These are phyloP conservation scores for Lamproptera curius DNA, from an alignment of 2,888 invertebrate genomes.

Conservation along the genomic window DNA sequence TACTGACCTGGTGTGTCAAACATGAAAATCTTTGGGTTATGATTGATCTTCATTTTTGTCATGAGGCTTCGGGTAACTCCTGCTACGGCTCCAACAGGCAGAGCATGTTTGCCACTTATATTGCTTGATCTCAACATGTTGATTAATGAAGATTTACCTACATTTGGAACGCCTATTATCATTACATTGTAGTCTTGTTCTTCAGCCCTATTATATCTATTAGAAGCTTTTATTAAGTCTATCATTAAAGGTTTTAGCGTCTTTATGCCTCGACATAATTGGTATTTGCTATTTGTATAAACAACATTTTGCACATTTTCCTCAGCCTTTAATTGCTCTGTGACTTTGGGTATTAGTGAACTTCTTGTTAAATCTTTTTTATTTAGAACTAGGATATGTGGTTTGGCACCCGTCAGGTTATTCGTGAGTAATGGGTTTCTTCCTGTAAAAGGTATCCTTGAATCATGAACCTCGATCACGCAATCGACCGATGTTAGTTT, in stretches of 20 bases:
- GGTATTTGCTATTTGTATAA: slow-evolving; percentile 89
- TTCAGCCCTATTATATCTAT: slow-evolving; percentile 83
- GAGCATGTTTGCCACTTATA: slow-evolving; percentile 68
- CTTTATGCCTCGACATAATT: slow-evolving; percentile 81
- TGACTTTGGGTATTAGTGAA: slow-evolving; percentile 71
- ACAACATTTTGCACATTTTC: slow-evolving; percentile 81
- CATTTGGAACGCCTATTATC: slow-evolving; percentile 97
- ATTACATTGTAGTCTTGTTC: slow-evolving; percentile 85
- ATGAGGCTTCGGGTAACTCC: slow-evolving; percentile 92
- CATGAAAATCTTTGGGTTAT: slow-evolving; percentile 89
- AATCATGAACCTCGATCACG: slow-evolving; percentile 96
- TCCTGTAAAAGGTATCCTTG: slow-evolving; percentile 94
- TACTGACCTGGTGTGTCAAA: slow-evolving; percentile 88
- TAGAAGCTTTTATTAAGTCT: slow-evolving; percentile 83
- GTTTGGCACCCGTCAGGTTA: slow-evolving; percentile 87
- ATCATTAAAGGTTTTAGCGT: slow-evolving; percentile 83
- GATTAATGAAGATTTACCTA: slow-evolving; percentile 95
- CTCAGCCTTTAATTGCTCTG: slow-evolving; percentile 75
- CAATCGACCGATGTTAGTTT: slow-evolving; percentile 91
- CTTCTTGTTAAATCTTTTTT: slow-evolving; percentile 88
- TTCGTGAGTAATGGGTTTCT: slow-evolving; percentile 89
- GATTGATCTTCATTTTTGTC: slow-evolving; percentile 88
- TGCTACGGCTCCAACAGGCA: slow-evolving; percentile 87
- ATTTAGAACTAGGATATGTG: slow-evolving; percentile 93
- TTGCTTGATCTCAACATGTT: slow-evolving; percentile 87